phyloP scores from a whole-genome alignment of 2,888 invertebrate genomes.

The Stenoptilia bipunctidactyla region DNA sequence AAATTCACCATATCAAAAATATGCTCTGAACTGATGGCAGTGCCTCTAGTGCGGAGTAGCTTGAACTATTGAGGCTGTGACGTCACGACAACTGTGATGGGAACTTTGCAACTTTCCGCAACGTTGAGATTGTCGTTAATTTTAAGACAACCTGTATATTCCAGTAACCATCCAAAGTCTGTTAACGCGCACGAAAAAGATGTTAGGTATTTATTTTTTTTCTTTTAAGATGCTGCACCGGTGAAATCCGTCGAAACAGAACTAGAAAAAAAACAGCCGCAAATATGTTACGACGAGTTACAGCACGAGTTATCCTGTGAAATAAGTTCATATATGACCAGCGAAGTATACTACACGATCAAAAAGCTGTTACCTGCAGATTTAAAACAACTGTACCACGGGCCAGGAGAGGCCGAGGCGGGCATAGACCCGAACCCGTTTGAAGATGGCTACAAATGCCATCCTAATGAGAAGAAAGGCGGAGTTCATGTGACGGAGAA shows the following conservation, averaged over 20 bases:
- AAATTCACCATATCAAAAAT: no score
- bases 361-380: constrained; percentile 89
- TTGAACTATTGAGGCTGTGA: no score
- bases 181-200: no score
- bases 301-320: constrained; percentile 76
- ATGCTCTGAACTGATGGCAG: no score
- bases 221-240: constrained; percentile 45
- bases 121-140: no score
- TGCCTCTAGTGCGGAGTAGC: no score
- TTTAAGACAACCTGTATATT: no score
- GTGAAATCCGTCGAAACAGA: constrained; percentile 49
- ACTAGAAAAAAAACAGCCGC: constrained; percentile 34
- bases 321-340: constrained; percentile 80
- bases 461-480: constrained; percentile 79
- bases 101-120: no score
- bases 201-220: no score
- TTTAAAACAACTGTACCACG: constrained; percentile 79
- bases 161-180: no score
- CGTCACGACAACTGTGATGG: no score
- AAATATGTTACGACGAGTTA: constrained; percentile 42
- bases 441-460: constrained; percentile 71
- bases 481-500: constrained; percentile 86
- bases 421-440: constrained; percentile 79
- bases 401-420: constrained; percentile 42
- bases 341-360: constrained; percentile 82